These are phyloP conservation scores for Sebastes oblongus DNA, from an alignment of 2,797 vertebrate species.

Conservation along the genomic window DNA sequence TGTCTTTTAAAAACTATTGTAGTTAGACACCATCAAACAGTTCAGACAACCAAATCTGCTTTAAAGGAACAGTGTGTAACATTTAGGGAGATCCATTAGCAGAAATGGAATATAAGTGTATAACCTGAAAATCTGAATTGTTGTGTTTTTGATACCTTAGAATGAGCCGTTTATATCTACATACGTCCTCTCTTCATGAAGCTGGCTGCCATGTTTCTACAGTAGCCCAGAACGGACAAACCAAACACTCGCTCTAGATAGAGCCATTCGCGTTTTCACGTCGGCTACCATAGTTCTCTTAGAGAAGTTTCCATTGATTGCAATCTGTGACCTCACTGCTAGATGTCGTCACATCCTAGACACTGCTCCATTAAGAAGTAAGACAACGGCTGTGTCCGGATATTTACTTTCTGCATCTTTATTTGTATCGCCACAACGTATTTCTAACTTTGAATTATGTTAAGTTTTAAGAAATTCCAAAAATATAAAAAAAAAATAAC, in stretches of 20 bases:
- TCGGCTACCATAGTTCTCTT: background rate
- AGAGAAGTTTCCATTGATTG: background rate
- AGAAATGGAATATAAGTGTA: background rate
- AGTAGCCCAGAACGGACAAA: background rate
- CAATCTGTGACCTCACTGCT: background rate
- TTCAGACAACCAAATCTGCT: background rate
- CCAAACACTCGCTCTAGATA: background rate
- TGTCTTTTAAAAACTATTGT: background rate
- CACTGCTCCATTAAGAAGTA: background rate
- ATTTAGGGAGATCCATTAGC: background rate
- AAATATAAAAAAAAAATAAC: fast-evolving
- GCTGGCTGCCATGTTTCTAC: background rate
- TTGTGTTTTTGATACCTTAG: background rate
- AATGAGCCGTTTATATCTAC: background rate
- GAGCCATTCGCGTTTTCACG: background rate
- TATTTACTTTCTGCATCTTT: background rate
- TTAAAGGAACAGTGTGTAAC: background rate
- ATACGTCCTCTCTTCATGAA: background rate
- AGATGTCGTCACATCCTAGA: background rate
- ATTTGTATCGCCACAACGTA: background rate
- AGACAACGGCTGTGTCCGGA: background rate
- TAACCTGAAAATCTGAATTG: background rate
- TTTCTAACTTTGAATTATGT: background rate
- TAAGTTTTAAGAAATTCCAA: background rate
- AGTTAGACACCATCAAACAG: background rate